A percentile compares a stretch with the other conserved stretches of the same genome.
Evolutionary conservation across 2,113 vertebrate species (phyloP).

Genomic region (Galeopterus variegatus): DNA sequence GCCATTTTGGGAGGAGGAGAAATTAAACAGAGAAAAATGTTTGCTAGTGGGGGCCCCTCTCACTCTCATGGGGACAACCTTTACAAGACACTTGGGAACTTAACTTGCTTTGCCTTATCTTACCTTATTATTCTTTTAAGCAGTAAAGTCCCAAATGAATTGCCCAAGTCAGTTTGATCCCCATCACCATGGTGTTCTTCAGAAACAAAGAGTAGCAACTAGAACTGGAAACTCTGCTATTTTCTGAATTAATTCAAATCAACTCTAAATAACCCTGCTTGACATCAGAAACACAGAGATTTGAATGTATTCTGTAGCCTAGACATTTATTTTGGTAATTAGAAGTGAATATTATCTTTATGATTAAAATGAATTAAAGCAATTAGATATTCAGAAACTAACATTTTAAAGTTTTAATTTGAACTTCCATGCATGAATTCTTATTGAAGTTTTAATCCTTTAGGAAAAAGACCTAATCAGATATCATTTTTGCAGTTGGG

Average conservation of each 20-base stretch:
- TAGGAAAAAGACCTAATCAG: not conserved
- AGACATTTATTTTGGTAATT: not conserved
- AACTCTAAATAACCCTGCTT: not conserved
- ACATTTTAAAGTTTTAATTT: constrained; percentile 39
- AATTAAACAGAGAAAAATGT: constrained; percentile 24
- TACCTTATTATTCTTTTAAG: not conserved
- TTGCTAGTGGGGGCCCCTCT: not conserved
- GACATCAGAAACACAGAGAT: not conserved
- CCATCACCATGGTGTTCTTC: not conserved
- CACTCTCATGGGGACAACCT: not conserved
- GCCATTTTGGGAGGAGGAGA: not conserved
- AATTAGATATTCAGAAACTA: not conserved
- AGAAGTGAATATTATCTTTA: constrained; percentile 31
- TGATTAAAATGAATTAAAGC: constrained; percentile 34
- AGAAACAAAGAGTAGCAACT: not conserved
- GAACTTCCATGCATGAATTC: not conserved
- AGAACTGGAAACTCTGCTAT: not conserved
- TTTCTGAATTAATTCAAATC: constrained; percentile 46
- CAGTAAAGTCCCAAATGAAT: not conserved
- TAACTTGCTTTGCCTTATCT: not conserved
- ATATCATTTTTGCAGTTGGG: not conserved
- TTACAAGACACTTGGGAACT: not conserved
- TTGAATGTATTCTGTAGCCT: not conserved
- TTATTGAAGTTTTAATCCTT: constrained; percentile 12
- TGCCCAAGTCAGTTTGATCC: not conserved